Evolutionary conservation across 2,888 invertebrate genomes (phyloP).

Genomic region (Craniophora ligustri): DNA sequence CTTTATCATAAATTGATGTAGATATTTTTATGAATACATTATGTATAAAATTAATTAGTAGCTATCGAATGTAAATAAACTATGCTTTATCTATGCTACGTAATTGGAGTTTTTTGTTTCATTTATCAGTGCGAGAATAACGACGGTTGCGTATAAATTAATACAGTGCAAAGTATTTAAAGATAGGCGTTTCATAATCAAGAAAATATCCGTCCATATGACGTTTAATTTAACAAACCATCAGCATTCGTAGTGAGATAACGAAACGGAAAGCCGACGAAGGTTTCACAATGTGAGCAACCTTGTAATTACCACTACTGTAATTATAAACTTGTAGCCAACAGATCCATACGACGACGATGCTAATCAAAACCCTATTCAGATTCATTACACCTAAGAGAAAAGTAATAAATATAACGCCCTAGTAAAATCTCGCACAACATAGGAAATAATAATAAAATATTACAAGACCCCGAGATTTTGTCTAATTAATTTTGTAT

Average conservation of each 20-base stretch:
- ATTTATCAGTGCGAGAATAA: conserved; percentile 6
- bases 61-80: conserved; percentile 5
- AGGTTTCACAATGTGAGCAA: conserved; percentile 76
- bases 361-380: conserved; percentile 85
- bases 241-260: conserved; percentile 78
- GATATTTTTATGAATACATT: not conserved
- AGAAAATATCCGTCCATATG: conserved; percentile 74
- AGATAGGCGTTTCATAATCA: conserved; percentile 76
- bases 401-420: conserved; percentile 85
- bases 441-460: conserved; percentile 87
- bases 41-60: conserved; percentile 3
- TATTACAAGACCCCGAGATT: conserved; percentile 85
- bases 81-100: conserved; percentile 6
- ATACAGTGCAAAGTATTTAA: conserved; percentile 65
- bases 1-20: not conserved
- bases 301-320: conserved; percentile 85
- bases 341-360: conserved; percentile 73
- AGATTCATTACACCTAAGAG: conserved; percentile 79
- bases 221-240: conserved; percentile 86
- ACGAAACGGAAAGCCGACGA: conserved; percentile 76
- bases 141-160: conserved; percentile 41
- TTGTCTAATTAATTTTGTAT: conserved; percentile 88
- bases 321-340: conserved; percentile 83
- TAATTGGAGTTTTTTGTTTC: conserved; percentile 11
- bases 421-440: conserved; percentile 83